Percentiles rank a stretch among this genome's conserved stretches.
Evolutionary conservation across 2,797 vertebrate species (phyloP).

Genomic region (Valencia hispanica): DNA sequence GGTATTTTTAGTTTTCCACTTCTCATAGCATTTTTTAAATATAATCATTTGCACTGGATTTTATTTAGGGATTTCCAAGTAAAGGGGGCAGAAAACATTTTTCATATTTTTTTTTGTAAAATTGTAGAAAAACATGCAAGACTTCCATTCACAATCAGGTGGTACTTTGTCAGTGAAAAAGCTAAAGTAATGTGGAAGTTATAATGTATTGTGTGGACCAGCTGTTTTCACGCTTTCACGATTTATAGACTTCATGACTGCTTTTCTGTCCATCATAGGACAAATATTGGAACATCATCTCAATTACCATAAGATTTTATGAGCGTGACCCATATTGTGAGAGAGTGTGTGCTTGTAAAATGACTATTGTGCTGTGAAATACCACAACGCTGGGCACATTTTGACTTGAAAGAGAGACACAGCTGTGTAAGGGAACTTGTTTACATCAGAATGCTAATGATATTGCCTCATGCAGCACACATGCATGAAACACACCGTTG

Average conservation of each 20-base stretch:
- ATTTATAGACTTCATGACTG: conserved; percentile 15
- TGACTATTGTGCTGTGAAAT: conserved; percentile 41
- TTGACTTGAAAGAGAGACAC: conserved; percentile 16
- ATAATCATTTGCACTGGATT: neutral
- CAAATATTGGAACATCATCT: conserved; percentile 14
- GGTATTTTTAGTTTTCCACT: no score
- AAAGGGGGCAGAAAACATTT: neutral
- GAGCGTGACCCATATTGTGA: conserved; percentile 19
- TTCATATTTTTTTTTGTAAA: neutral
- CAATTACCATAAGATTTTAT: conserved; percentile 37
- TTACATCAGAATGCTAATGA: conserved; percentile 25
- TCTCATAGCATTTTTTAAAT: no score
- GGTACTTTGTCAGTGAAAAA: neutral
- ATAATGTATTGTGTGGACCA: conserved; percentile 14
- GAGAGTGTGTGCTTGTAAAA: conserved; percentile 10
- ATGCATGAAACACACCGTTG: conserved; percentile 47
- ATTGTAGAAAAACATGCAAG: neutral
- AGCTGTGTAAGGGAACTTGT: conserved; percentile 22
- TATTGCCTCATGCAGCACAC: conserved; percentile 33
- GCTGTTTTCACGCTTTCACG: conserved; percentile 30
- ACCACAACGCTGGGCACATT: conserved; percentile 7
- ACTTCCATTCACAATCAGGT: neutral
- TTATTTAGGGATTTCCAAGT: neutral
- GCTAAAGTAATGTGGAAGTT: neutral
- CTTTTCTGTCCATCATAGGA: neutral